These are phyloP conservation scores for Hipparchia semele DNA, from an alignment of 2,888 invertebrate genomes.

Conservation along the genomic window DNA sequence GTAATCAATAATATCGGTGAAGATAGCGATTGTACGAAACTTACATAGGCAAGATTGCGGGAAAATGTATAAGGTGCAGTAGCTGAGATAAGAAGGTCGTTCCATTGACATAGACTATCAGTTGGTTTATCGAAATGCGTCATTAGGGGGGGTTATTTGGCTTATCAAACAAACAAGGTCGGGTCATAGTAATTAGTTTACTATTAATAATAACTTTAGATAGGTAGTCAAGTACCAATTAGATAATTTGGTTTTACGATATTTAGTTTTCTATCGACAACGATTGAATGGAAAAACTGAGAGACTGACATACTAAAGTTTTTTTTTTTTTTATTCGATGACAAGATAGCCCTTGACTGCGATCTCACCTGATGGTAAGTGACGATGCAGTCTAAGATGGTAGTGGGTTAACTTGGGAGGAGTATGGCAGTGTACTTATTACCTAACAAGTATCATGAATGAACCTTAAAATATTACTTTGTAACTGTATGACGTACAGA, in stretches of 20 bases:
- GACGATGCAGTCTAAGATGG: no score
- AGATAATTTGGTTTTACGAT: background rate
- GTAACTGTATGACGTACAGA: background rate
- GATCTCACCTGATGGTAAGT: no score
- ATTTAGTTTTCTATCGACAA: no score
- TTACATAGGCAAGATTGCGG: background rate
- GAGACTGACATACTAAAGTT: no score
- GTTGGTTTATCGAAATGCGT: slow-evolving; percentile 38
- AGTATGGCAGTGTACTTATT: background rate
- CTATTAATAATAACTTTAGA: slow-evolving; percentile 33
- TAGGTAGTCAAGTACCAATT: slow-evolving; percentile 8
- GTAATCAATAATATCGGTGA: slow-evolving; percentile 1
- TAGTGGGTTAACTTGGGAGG: no score
- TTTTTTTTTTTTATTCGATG: no score
- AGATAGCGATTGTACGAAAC: background rate
- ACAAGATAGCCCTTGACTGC: no score
- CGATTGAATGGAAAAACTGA: no score
- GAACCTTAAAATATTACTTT: background rate
- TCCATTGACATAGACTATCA: slow-evolving; percentile 43
- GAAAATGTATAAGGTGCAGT: slow-evolving; percentile 1
- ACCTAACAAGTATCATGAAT: background rate
- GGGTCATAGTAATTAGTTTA: slow-evolving; percentile 31
- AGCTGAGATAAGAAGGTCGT: slow-evolving; percentile 33
- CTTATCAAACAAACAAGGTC: slow-evolving; percentile 37
- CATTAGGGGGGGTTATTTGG: slow-evolving; percentile 38